Evolutionary conservation across 2,797 vertebrate species (phyloP).

Genomic region (Okamejei kenojei): DNA sequence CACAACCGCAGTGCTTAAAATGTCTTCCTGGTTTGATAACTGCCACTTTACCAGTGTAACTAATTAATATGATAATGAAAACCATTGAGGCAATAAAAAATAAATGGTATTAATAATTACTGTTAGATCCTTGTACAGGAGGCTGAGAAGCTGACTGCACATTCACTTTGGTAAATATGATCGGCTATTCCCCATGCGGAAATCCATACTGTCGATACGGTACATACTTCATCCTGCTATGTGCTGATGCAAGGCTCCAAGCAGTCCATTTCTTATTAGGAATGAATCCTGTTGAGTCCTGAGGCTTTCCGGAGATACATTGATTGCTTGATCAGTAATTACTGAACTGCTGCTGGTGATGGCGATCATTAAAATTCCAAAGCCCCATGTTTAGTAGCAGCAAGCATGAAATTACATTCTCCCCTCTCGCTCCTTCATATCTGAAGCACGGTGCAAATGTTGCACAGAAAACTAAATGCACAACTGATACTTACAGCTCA

Average conservation of each 20-base stretch:
- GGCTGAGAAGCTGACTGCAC: neutral
- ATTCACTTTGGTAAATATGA: neutral
- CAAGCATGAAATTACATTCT: neutral
- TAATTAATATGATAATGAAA: constrained; percentile 18
- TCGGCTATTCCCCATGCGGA: neutral
- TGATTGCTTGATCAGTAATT: constrained; percentile 17
- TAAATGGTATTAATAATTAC: neutral
- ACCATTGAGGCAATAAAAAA: neutral
- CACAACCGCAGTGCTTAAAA: neutral
- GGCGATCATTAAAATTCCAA: constrained; percentile 9
- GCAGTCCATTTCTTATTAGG: neutral
- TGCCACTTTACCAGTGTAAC: neutral
- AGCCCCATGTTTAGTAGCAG: neutral
- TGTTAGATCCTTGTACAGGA: neutral
- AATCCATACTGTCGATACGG: neutral
- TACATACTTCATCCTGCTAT: neutral
- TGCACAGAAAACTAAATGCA: neutral
- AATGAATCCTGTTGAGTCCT: neutral
- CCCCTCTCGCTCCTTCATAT: neutral
- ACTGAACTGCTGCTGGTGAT: neutral
- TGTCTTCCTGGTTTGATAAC: neutral
- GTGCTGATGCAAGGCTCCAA: neutral
- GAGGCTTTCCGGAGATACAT: neutral
- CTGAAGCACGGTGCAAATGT: neutral
- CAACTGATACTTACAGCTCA: neutral